Evolutionary conservation across 2,113 vertebrate species (phyloP).

Genomic region (Phainopepla nitens): DNA sequence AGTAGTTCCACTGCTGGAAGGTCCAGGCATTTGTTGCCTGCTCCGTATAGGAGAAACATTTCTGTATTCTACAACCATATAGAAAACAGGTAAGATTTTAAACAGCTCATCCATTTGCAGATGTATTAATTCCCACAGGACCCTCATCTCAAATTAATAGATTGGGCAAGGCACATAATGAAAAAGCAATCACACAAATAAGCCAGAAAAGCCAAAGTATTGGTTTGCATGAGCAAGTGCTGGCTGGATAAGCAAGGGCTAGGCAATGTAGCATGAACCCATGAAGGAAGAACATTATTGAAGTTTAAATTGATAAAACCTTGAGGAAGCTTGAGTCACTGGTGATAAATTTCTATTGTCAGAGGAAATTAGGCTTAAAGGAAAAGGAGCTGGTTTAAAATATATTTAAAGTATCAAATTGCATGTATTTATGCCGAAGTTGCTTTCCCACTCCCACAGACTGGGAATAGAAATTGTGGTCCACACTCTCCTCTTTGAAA

Average conservation of each 20-base stretch:
- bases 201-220: not conserved
- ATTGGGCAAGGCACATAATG: not conserved
- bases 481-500: not conserved
- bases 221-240: not conserved
- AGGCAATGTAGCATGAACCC: not conserved
- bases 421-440: not conserved
- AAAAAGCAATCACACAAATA: not conserved
- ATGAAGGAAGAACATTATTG: not conserved
- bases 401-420: conserved; percentile 25
- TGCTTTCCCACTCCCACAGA: conserved; percentile 1
- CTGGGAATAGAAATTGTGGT: conserved; percentile 11
- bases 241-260: not conserved
- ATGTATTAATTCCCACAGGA: not conserved
- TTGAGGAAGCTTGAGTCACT: conserved; percentile 4
- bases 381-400: not conserved
- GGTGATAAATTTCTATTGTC: not conserved
- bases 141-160: not conserved
- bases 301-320: conserved; percentile 24
- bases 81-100: not conserved
- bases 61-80: not conserved
- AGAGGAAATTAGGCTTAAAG: conserved; percentile 22
- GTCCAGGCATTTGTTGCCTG: not conserved
- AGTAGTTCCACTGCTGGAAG: not conserved
- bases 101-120: not conserved
- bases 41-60: not conserved